Conservation (phyloP, 2,888 invertebrate genomes). For the Urechis unicinctus region DNA sequence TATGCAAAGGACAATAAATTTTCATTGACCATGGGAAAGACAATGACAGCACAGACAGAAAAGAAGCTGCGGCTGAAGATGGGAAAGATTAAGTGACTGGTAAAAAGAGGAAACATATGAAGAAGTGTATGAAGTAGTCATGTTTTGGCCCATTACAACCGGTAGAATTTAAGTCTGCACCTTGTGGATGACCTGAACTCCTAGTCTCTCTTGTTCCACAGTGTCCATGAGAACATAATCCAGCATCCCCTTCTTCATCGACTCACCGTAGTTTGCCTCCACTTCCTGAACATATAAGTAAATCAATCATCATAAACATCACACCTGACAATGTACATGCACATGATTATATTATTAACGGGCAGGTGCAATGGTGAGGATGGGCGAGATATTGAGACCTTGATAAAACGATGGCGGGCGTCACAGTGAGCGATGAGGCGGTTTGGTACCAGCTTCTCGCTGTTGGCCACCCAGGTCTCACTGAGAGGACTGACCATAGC, state of each 20-base stretch:
- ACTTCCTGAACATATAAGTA: constrained; percentile 54
- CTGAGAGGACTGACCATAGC: constrained; percentile 39
- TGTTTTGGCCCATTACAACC: no score
- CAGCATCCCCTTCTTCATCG: constrained; percentile 63
- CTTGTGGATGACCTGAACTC: constrained; percentile 37
- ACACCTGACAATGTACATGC: background rate
- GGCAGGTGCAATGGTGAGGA: background rate
- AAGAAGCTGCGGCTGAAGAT: no score
- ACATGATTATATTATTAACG: background rate
- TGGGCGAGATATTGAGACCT: constrained; percentile 22
- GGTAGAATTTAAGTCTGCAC: no score
- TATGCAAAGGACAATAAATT: no score
- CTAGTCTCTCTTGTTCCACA: constrained; percentile 60
- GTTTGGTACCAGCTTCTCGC: constrained; percentile 34
- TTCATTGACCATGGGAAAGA: no score
- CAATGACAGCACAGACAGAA: no score
- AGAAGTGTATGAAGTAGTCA: no score
- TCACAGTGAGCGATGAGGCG: constrained; percentile 25
- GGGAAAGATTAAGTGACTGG: background rate
- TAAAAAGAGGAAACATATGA: no score
- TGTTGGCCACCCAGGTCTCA: constrained; percentile 30
- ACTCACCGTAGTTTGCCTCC: constrained; percentile 57
- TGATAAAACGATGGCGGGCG: constrained; percentile 29
- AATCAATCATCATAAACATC: background rate
- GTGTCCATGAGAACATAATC: constrained; percentile 66